A percentile compares a stretch with the other conserved stretches of the same genome.
These are phyloP conservation scores for Chorisops tibialis DNA, from an alignment of 2,888 invertebrate genomes.

Conservation along the genomic window DNA sequence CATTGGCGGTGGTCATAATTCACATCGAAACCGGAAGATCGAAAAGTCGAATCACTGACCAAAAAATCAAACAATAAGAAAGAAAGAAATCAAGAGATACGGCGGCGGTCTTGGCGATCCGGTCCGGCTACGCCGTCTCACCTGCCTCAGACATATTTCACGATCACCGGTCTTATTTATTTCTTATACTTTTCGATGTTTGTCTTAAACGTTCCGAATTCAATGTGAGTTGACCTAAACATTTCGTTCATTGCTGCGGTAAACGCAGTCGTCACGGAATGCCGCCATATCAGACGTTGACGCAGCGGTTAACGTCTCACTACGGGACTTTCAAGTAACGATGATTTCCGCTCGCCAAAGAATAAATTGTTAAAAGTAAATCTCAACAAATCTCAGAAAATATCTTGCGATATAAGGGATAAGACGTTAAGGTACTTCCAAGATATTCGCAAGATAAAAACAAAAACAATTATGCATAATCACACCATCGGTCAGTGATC, in stretches of 20 bases:
- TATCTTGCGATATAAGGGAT: too few species aligned
- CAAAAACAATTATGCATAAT: too few species aligned
- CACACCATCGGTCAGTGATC: too few species aligned
- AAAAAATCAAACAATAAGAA: not conserved
- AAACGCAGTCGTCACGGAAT: not conserved
- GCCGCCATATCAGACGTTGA: not conserved
- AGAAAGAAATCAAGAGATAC: not conserved
- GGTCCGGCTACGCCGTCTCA: too few species aligned
- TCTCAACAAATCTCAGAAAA: too few species aligned
- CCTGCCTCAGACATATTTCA: not conserved
- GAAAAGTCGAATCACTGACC: not conserved
- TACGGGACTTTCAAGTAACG: constrained; percentile 29
- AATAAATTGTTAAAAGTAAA: not conserved
- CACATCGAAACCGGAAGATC: not conserved
- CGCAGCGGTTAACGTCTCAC: constrained; percentile 29
- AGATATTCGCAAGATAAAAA: too few species aligned
- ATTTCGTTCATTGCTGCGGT: not conserved
- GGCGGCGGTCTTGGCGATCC: not conserved
- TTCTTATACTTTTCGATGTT: too few species aligned
- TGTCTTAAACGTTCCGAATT: too few species aligned
- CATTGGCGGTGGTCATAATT: not conserved
- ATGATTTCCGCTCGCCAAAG: constrained; percentile 28
- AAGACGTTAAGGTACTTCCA: too few species aligned
- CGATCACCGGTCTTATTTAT: too few species aligned
- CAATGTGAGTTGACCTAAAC: too few species aligned